These are phyloP conservation scores for Chorisops tibialis DNA, from an alignment of 2,888 invertebrate genomes.

Conservation along the genomic window DNA sequence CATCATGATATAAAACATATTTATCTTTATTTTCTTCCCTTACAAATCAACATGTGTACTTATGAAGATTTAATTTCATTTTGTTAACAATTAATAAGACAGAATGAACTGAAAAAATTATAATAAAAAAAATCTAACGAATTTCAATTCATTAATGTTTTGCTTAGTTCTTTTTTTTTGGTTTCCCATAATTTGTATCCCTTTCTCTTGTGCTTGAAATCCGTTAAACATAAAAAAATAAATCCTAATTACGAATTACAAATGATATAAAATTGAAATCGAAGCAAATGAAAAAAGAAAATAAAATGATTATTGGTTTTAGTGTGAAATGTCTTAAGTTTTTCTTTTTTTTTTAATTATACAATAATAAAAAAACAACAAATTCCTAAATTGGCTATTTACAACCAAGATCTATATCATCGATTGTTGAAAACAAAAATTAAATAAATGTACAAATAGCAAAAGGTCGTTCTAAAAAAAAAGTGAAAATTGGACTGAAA, in stretches of 20 bases:
- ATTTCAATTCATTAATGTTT: neutral
- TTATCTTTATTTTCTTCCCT: neutral
- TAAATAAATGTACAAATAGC: conserved; percentile 13
- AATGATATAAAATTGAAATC: no score
- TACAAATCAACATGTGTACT: conserved; percentile 19
- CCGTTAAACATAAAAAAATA: neutral
- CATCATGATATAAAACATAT: conserved; percentile 18
- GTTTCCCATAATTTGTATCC: neutral
- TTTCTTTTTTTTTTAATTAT: conserved; percentile 5
- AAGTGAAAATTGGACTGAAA: conserved; percentile 13
- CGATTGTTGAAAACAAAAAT: conserved; percentile 19
- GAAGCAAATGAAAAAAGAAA: conserved; percentile 8
- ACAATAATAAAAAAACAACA: conserved; percentile 20
- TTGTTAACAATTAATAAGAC: conserved; percentile 13
- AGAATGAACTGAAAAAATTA: conserved; percentile 1
- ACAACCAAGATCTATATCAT: conserved; percentile 4
- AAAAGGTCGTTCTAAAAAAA: conserved; percentile 1
- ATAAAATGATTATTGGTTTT: conserved; percentile 2
- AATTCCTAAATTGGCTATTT: conserved; percentile 12
- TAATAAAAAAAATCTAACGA: neutral
- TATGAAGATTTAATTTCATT: conserved; percentile 5
- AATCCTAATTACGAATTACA: neutral
- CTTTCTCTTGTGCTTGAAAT: conserved; percentile 11
- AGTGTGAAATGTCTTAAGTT: conserved; percentile 16
- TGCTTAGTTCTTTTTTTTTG: neutral